These are phyloP conservation scores for Fundulus diaphanus DNA, from an alignment of 2,797 vertebrate genomes.

Conservation along the genomic window DNA sequence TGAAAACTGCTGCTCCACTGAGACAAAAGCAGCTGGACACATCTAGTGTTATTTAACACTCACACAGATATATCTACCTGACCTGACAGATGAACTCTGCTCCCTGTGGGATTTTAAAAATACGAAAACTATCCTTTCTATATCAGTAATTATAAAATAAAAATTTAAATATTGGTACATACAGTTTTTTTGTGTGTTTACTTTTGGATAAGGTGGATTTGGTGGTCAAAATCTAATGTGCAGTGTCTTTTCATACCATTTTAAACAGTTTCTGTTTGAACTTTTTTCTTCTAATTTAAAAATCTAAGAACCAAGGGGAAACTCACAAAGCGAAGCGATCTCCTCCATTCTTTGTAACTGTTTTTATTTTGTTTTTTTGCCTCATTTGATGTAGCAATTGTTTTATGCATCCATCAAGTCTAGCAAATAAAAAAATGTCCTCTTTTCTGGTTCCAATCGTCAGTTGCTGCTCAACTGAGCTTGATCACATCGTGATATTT, in stretches of 20 bases:
- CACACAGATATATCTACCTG: not conserved
- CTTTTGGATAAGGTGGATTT: not conserved
- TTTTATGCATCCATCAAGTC: not conserved
- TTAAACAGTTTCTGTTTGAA: no score
- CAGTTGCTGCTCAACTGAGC: not conserved
- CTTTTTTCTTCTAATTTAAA: no score
- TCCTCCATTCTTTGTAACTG: not conserved
- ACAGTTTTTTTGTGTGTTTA: not conserved
- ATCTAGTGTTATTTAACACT: conserved; percentile 52
- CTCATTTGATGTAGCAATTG: not conserved
- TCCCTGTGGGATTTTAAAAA: not conserved
- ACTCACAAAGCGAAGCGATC: not conserved
- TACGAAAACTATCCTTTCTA: not conserved
- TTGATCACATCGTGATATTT: not conserved
- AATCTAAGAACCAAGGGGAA: not conserved
- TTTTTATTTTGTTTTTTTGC: not conserved
- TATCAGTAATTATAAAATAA: not conserved
- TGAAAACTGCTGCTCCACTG: conserved; percentile 64
- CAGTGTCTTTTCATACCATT: no score
- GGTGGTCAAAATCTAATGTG: no score
- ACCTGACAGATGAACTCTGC: not conserved
- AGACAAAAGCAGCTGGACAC: conserved; percentile 63
- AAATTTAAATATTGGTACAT: not conserved
- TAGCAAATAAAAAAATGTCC: no score
- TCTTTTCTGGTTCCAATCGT: no score